A percentile compares a stretch with the other conserved stretches of the same genome.
These are phyloP conservation scores for Macheiramphus alcinus DNA, from an alignment of 2,113 vertebrate species.

Conservation along the genomic window DNA sequence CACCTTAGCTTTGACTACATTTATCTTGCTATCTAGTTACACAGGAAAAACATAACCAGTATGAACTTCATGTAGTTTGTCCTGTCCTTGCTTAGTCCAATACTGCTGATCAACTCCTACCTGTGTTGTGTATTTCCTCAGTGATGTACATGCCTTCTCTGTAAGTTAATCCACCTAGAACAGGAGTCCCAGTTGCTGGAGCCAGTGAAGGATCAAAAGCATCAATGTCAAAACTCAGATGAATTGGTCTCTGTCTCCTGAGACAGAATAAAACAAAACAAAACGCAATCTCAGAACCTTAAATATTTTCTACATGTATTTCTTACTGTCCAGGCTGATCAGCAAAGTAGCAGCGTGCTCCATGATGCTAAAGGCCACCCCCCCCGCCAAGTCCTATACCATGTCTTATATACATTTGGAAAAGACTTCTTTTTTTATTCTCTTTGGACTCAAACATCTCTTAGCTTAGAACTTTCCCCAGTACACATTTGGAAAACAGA, in stretches of 20 bases:
- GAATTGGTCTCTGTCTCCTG: slow-evolving; percentile 90
- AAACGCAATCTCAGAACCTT: not conserved
- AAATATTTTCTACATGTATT: not conserved
- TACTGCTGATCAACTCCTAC: slow-evolving; percentile 64
- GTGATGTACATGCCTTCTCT: slow-evolving; percentile 95
- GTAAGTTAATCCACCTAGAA: slow-evolving; percentile 91
- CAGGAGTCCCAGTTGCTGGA: slow-evolving; percentile 93
- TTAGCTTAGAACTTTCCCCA: not conserved
- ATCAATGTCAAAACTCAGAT: slow-evolving; percentile 96
- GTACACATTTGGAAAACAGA: not conserved
- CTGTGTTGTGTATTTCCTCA: slow-evolving; percentile 96
- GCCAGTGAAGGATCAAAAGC: slow-evolving; percentile 94
- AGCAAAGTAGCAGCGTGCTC: not conserved
- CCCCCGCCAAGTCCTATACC: not conserved
- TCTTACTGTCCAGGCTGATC: not conserved
- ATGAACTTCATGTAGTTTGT: not conserved
- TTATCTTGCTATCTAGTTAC: not conserved
- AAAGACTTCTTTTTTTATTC: not conserved
- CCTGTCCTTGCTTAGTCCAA: not conserved
- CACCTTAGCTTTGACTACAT: not conserved
- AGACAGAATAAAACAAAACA: not conserved
- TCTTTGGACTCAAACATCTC: not conserved
- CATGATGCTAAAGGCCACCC: not conserved
- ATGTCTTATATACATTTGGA: not conserved
- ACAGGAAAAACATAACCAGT: not conserved